Evolutionary conservation across 2,113 vertebrate genomes (phyloP).

Genomic region (Megaptera novaeangliae): DNA sequence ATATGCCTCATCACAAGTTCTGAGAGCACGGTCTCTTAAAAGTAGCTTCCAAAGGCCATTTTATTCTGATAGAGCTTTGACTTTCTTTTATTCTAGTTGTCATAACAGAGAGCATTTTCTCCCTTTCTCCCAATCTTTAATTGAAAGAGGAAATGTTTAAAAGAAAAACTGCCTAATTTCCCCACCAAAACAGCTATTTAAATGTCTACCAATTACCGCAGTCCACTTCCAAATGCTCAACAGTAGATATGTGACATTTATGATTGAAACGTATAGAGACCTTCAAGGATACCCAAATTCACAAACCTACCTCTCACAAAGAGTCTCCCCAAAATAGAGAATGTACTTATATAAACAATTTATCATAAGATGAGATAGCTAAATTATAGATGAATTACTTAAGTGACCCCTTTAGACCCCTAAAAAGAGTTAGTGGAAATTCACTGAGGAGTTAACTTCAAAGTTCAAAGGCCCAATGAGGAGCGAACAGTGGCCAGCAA

Average conservation of each 20-base stretch:
- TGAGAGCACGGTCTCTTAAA: neutral
- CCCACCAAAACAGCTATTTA: slow-evolving; percentile 25
- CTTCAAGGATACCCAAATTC: neutral
- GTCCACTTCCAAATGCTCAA: neutral
- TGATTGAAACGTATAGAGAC: neutral
- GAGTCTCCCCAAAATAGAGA: neutral
- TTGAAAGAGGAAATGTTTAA: neutral
- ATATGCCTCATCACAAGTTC: neutral
- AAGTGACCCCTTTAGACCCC: neutral
- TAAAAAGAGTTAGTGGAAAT: neutral
- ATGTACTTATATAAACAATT: neutral
- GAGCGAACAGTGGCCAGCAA: neutral
- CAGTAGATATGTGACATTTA: neutral
- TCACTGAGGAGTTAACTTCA: neutral
- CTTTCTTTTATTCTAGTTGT: neutral
- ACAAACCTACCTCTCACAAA: neutral
- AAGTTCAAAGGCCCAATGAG: neutral
- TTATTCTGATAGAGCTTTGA: neutral
- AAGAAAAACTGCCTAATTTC: slow-evolving; percentile 32
- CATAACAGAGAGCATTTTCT: neutral
- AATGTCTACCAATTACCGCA: neutral
- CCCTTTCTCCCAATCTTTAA: neutral
- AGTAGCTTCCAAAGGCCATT: slow-evolving; percentile 21
- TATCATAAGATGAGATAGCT: neutral
- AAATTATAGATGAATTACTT: neutral